phyloP scores from a whole-genome alignment of 2,113 vertebrate species.

The Tychaedon coryphoeus region DNA sequence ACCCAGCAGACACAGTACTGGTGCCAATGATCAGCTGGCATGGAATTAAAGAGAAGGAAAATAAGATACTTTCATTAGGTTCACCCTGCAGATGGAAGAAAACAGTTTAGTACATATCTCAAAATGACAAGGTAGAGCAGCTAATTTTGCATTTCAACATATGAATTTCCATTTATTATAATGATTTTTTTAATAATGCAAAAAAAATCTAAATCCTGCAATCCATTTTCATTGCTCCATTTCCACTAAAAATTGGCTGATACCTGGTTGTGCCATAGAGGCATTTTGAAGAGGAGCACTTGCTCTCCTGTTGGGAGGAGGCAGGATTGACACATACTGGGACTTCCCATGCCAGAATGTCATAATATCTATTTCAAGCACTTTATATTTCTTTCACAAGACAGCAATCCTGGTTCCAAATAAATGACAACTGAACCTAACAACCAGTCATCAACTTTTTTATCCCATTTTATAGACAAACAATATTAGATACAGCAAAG shows the following conservation, averaged over 20 bases:
- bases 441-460: not conserved
- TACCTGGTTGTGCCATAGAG: not conserved
- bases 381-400: not conserved
- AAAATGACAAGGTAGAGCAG: not conserved
- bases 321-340: not conserved
- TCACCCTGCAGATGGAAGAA: not conserved
- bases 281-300: not conserved
- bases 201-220: not conserved
- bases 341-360: not conserved
- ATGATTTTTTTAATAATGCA: not conserved
- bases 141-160: not conserved
- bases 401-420: not conserved
- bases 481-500: not conserved
- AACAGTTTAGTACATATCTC: not conserved
- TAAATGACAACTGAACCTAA: not conserved
- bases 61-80: not conserved
- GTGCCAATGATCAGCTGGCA: not conserved
- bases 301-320: not conserved
- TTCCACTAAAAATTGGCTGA: not conserved
- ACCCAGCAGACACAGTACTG: not conserved
- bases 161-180: not conserved
- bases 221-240: not conserved
- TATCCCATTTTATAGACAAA: not conserved
- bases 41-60: not conserved
- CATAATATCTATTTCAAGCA: not conserved